A percentile compares a stretch with the other conserved stretches of the same genome.
phyloP scores from a whole-genome alignment of 2,888 invertebrate species.

The Anthrax anthrax region DNA sequence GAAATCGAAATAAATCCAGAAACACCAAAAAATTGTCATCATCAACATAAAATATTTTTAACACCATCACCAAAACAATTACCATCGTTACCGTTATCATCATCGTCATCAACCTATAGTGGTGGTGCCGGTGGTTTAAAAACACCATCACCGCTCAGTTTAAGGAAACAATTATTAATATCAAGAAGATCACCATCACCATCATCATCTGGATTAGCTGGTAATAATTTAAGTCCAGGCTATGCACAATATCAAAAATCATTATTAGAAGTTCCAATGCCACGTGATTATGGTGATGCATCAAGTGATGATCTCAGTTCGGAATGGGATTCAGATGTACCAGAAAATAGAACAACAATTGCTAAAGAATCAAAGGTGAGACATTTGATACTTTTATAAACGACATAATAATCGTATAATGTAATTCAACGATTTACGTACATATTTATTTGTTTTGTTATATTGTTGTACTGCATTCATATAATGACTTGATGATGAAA shows the following conservation, averaged over 20 bases:
- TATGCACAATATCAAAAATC: slow-evolving; percentile 71
- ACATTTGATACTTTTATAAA: background rate
- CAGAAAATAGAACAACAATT: slow-evolving; percentile 29
- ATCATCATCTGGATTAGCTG: slow-evolving; percentile 4
- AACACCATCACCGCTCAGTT: slow-evolving; percentile 28
- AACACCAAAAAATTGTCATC: background rate
- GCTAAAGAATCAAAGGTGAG: slow-evolving; percentile 10
- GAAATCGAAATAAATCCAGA: background rate
- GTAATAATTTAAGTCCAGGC: slow-evolving; percentile 39
- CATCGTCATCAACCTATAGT: too few relatives aligned
- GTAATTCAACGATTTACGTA: too few relatives aligned
- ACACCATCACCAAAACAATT: background rate
- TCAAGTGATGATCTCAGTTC: slow-evolving; percentile 83
- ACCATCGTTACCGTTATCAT: background rate
- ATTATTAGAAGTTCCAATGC: slow-evolving; percentile 59
- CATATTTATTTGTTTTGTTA: too few relatives aligned
- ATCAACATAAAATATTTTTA: background rate
- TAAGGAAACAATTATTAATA: slow-evolving; percentile 32
- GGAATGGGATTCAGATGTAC: slow-evolving; percentile 79
- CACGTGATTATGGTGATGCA: slow-evolving; percentile 73
- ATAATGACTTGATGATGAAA: too few relatives aligned
- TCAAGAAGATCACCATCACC: slow-evolving; percentile 38
- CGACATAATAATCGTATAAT: too few relatives aligned
- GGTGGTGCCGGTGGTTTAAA: slow-evolving; percentile 15
- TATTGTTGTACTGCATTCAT: too few relatives aligned